Evolutionary conservation across 2,113 vertebrate genomes (phyloP), one percentile per base, ranked within the genome.

Genomic region (Apaloderma vittatum): DNA sequence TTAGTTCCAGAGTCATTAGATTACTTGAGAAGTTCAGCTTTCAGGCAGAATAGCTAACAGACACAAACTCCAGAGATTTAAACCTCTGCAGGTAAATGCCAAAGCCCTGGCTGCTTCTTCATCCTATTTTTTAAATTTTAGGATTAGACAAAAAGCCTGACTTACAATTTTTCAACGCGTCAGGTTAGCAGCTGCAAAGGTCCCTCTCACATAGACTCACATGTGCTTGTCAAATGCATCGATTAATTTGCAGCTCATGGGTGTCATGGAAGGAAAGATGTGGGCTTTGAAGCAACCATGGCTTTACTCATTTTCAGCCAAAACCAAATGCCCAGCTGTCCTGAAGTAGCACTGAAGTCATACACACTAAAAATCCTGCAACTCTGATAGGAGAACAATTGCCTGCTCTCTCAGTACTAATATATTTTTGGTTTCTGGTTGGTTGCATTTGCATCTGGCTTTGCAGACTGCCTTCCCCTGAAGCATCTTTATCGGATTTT

Each of bases 371-470:
- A 75, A 89, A 92, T 61, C n/a, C 85, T 46, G 83, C 4, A 2
- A 16, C 34, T 92, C 79, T 67, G 86, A 71, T n/a, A 61, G 92
- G 29, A 59, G 82, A 92, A 80, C 88, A 92, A 95, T 92, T 97
- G 90, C 90, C 79, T 95, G 88, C 61, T 96, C 79, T 77, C 94
- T 85, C 93, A 75, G 73, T 81, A 27, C 83, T 88, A 80, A 88
- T 96, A 72, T 14, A 90, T 94, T 95, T 95, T 92, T 86, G 90
- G 86, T 95, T 97, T 97, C 95, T 95, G 94, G 68, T 78, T 94
- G 94, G 92, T 92, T 95, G 94, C 86, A 65, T 97, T 93, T 97
- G 94, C 97, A 96, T 97, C 96, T 95, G 96, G 88, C 91, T 94
- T 32, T 86, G 82, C 86, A 93, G 88, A 7, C 90, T 95, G 94